Percentiles rank a stretch among this genome's conserved stretches.
These are phyloP conservation scores for Oenanthe oenanthe DNA, from an alignment of 2,113 vertebrate species.

Conservation along the genomic window DNA sequence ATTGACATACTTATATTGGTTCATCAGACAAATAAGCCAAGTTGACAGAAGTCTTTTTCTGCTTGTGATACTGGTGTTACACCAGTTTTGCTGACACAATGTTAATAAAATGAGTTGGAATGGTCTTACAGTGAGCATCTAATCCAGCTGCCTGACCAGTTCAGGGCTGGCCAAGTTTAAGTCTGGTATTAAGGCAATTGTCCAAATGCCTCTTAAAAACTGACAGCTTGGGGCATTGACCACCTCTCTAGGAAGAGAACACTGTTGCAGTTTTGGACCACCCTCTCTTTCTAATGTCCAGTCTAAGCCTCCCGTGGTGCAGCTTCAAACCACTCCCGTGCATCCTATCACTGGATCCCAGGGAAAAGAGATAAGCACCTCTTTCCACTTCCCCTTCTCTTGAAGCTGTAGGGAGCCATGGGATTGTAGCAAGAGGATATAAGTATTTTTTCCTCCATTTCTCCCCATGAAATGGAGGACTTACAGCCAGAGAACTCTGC, in stretches of 20 bases:
- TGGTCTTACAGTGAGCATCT: not conserved
- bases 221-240: not conserved
- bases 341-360: not conserved
- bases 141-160: not conserved
- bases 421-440: not conserved
- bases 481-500: not conserved
- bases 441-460: not conserved
- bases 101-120: not conserved
- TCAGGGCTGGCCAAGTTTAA: not conserved
- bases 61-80: not conserved
- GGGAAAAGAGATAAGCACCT: not conserved
- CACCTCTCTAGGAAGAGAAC: not conserved
- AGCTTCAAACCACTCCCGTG: not conserved
- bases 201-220: not conserved
- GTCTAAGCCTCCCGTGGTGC: not conserved
- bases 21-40: not conserved
- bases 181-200: not conserved
- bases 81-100: not conserved
- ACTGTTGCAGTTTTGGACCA: not conserved
- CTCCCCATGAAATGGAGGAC: not conserved
- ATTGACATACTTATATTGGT: accelerated
- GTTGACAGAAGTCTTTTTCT: not conserved
- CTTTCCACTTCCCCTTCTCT: not conserved
- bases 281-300: not conserved
- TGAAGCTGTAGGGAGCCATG: not conserved